Base-by-base conservation (phyloP, 2,113 vertebrate genomes). In the Scopus umbretta region DNA sequence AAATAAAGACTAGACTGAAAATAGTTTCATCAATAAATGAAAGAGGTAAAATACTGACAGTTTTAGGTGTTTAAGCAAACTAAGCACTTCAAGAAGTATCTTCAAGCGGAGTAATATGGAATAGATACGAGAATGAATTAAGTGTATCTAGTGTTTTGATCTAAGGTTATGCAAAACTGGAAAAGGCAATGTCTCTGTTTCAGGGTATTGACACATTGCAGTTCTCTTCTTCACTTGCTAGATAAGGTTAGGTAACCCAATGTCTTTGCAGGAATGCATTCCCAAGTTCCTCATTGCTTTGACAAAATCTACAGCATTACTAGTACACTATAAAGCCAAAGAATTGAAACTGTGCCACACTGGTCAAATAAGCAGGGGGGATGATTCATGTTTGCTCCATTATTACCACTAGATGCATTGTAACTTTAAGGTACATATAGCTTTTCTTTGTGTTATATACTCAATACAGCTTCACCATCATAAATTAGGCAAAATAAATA, bases 1-100 rank as follows among this genome's bases (percentile, higher is more conserved):
- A 96, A 96, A 96, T 27, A 59, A 75, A 90, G 30, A 53, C 30
- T 86, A 80, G 50, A 80, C 32, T 55, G 90, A 73, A 92, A 90
- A 55, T 13, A 71, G n/a, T 83, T 94, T 47, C 7, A 70, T 86
- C 92, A 81, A 91, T 88, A 90, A 83, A 84, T 83, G 23, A 56
- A 88, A 86, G 63, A 78, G 32, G 18, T 88, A 90, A 96, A 94
- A 80, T 72, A 59, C n/a, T 65, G 19, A 66, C 78, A 34, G 25
- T 32, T 86, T 95, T 74, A 88, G 68, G 68, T 38, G 21, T 62
- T 92, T 81, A 20, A 91, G 59, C 55, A 86, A 83, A 71, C 67
- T 56, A 82, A 73, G n/a, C 38, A 38, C 29, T 95, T 94, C 18
- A 71, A n/a, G 72, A 93, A 55, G 23, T 66, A 50, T 80, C 12